A percentile compares a stretch with the other conserved stretches of the same genome.
Evolutionary conservation across 2,888 invertebrate species (phyloP).

Genomic region (Eupithecia centaureata): DNA sequence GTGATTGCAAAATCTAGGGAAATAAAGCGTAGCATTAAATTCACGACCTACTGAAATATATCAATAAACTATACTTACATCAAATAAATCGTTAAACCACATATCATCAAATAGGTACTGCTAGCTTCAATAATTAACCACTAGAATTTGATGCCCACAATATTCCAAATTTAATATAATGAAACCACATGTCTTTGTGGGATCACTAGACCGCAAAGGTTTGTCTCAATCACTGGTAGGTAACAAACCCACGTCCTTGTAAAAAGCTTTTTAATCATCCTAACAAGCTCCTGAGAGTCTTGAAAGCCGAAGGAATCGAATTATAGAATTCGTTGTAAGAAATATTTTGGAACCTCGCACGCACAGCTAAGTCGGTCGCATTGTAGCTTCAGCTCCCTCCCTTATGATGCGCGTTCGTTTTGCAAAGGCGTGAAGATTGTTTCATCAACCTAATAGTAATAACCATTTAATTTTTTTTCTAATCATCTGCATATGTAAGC

Average conservation of each 20-base stretch:
- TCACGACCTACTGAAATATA: too few species aligned
- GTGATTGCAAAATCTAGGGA: not conserved
- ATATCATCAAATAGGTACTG: not conserved
- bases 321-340: not conserved
- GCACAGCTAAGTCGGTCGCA: not conserved
- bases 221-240: conserved; percentile 7
- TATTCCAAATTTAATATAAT: not conserved
- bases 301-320: not conserved
- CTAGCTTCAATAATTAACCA: not conserved
- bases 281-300: not conserved
- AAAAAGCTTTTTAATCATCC: not conserved
- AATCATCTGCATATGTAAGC: not conserved
- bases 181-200: conserved; percentile 5
- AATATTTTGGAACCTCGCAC: not conserved
- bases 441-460: not conserved
- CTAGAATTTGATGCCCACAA: not conserved
- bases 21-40: not conserved
- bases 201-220: not conserved
- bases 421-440: not conserved
- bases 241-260: not conserved
- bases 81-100: not conserved
- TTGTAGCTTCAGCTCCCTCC: not conserved
- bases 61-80: too few species aligned
- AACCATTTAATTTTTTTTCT: not conserved
- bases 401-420: not conserved